These are phyloP conservation scores for Tarsius wallacei DNA, from an alignment of 2,797 vertebrate genomes.

Conservation along the genomic window DNA sequence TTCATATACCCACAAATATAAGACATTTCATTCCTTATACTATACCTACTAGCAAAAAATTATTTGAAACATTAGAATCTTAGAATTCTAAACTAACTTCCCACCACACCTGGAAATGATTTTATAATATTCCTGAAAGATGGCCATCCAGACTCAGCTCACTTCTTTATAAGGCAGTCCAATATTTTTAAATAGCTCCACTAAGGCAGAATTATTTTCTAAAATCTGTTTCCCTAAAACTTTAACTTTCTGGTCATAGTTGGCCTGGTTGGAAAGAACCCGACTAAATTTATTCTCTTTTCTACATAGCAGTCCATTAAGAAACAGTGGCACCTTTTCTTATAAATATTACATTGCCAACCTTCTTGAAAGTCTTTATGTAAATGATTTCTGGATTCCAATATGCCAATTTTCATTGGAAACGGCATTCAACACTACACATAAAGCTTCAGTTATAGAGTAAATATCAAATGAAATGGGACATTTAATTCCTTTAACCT, in stretches of 20 bases:
- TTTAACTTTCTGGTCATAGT: not conserved
- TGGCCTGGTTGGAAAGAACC: not conserved
- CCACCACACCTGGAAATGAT: not conserved
- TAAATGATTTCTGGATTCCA: not conserved
- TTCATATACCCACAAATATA: not conserved
- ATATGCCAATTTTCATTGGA: not conserved
- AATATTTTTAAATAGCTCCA: not conserved
- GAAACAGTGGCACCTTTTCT: not conserved
- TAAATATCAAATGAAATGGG: not conserved
- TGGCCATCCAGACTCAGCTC: not conserved
- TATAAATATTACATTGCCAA: not conserved
- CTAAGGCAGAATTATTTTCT: not conserved
- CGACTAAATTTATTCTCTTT: not conserved
- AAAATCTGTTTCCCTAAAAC: not conserved
- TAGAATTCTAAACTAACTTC: not conserved
- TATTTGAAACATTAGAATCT: not conserved
- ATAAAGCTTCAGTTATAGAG: not conserved
- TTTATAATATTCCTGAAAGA: not conserved
- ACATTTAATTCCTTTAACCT: conserved; percentile 14
- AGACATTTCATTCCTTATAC: not conserved
- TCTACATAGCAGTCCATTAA: not conserved
- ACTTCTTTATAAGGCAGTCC: not conserved
- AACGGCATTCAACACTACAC: not conserved
- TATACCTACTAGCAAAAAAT: not conserved
- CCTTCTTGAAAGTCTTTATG: not conserved